Percentiles rank a stretch among this genome's conserved stretches.
Evolutionary conservation across 2,888 invertebrate genomes (phyloP).

Genomic region (Hyalella azteca): DNA sequence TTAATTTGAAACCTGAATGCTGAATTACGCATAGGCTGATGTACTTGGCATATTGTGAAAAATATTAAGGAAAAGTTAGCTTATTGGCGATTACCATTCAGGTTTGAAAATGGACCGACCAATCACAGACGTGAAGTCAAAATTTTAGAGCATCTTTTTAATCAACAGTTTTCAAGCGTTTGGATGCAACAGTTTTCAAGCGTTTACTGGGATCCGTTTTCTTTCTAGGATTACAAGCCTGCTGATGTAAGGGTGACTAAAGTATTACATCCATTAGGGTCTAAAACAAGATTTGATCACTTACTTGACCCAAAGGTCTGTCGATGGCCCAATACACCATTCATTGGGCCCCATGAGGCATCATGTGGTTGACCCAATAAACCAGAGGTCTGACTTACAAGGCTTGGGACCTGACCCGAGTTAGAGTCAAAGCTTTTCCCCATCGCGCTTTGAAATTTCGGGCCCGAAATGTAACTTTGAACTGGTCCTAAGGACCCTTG

Average conservation of each 20-base stretch:
- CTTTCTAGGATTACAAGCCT: too few relatives aligned
- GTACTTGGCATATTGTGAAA: too few relatives aligned
- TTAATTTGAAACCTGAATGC: too few relatives aligned
- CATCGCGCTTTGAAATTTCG: neutral
- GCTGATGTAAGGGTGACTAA: neutral
- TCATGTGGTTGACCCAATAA: neutral
- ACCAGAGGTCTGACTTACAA: neutral
- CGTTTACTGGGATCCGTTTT: too few relatives aligned
- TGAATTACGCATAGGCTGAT: too few relatives aligned
- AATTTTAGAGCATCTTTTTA: too few relatives aligned
- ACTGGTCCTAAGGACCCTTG: neutral
- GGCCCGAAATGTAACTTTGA: neutral
- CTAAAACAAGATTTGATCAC: neutral
- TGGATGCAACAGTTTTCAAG: too few relatives aligned
- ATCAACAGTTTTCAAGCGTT: too few relatives aligned
- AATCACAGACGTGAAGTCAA: too few relatives aligned
- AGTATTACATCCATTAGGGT: neutral
- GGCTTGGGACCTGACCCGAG: neutral
- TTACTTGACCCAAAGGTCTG: slow-evolving; percentile 18
- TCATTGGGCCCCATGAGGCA: neutral
- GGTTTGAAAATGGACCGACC: too few relatives aligned
- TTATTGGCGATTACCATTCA: too few relatives aligned
- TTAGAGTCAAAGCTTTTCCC: neutral
- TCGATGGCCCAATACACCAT: neutral
- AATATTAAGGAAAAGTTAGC: too few relatives aligned